Evolutionary conservation across 2,888 invertebrate species (phyloP).

Genomic region (Altica lythri): DNA sequence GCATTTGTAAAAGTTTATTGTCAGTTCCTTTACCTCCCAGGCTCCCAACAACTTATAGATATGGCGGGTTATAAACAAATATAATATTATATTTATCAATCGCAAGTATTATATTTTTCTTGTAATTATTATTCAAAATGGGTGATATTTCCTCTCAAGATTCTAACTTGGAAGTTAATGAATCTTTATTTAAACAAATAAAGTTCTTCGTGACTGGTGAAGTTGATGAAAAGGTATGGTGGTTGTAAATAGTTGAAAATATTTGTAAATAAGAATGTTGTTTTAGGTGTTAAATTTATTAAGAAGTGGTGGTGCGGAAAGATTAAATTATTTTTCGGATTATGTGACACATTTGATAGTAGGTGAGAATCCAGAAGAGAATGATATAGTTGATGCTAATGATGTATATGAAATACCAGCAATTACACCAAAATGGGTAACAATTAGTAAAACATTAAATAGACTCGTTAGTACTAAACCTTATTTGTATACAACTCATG

Average conservation of each 20-base stretch:
- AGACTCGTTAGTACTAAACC: conserved; percentile 72
- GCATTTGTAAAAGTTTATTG: too few species aligned
- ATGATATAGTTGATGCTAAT: conserved; percentile 85
- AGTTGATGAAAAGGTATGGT: conserved; percentile 69
- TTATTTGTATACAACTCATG: conserved; percentile 66
- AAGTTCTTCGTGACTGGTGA: conserved; percentile 84
- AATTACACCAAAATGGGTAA: conserved; percentile 86
- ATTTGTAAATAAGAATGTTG: not conserved
- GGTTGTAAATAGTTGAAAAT: not conserved
- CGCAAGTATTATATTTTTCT: not conserved
- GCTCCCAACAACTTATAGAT: too few species aligned
- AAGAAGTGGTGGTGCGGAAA: conserved; percentile 85
- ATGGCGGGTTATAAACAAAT: conserved; percentile 38
- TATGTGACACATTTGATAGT: conserved; percentile 93
- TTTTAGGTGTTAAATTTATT: conserved; percentile 76
- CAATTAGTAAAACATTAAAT: conserved; percentile 66
- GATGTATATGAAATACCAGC: conserved; percentile 94
- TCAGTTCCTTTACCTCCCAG: too few species aligned
- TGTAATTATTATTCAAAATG: conserved; percentile 37
- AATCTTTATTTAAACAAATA: conserved; percentile 78
- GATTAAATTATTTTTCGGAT: conserved; percentile 85
- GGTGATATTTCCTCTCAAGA: conserved; percentile 24
- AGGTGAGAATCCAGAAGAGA: conserved; percentile 81
- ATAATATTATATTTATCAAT: conserved; percentile 20
- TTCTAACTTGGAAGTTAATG: conserved; percentile 50